Base-by-base conservation (phyloP, 2,797 vertebrate genomes). In the Periparus ater region DNA sequence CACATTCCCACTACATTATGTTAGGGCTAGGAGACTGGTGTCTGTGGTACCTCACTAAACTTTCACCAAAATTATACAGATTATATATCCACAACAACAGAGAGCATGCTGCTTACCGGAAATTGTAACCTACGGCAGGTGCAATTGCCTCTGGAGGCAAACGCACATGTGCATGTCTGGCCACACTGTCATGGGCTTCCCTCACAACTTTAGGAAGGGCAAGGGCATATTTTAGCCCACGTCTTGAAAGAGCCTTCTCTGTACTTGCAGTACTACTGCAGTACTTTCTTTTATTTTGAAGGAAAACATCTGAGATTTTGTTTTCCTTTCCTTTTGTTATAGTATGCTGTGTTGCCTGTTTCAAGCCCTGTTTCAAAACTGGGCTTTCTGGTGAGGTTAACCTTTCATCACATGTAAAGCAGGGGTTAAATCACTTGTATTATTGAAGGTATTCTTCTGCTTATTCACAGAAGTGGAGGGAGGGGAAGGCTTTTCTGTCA, bases 381-480 rank as follows among this genome's bases (percentile, higher is more conserved):
- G 1, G 18, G 11, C 16, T 68, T 91, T 88, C 74, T 66, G 77
- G 10, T 72, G 66, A 27, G 62, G 34, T 45, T 88, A 75, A 65
- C 27, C 9, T 68, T 86, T 48, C 17, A 19, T 78, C 68, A 45
- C 6, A 1, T 51, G n/a, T 81, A 75, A 65, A 47, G 18, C n/a
- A 76, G 13, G 11, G 17, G 62, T 91, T 89, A 48, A 89, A 90
- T 47, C 42, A 51, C 23, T 76, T 79, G 5, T 48, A n/a, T 62
- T 87, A 36, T 48, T 70, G 40, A 78, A 88, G 27, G 47, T 61
- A 70, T 81, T 94, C 71, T 91, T 73, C 45, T 68, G 20, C 34
- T 77, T 90, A 68, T 90, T 93, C 85, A 55, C 25, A 61, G 61
- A 81, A 93, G 15, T 36, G 38, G 40, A 81, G 57, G n/a, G 47